Base-by-base conservation (phyloP, 2,888 invertebrate species). In the Agriotes lineatus region DNA sequence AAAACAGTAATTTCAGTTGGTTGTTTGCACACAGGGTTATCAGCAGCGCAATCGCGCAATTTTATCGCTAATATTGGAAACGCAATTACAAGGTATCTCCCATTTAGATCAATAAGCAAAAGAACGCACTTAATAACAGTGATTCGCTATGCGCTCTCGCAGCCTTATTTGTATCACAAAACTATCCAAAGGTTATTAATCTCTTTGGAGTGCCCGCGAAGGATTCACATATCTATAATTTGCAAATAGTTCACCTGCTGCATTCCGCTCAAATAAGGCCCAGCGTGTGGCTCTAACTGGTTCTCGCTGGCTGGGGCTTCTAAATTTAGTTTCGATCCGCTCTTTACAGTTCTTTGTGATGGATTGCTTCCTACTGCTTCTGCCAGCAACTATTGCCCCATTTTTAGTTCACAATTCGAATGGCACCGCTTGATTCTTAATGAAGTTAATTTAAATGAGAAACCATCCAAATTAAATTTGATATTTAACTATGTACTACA, bases 181-280 rank as follows among this genome's bases (percentile, higher is more conserved):
- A 33, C 9, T 33, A 33, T 52, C 33, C 10, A 37, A 61, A 61
- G 61, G 61, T 61, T 52, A 52, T 61, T 61, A 48, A 61, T 61
- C 61, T 52, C 59, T 60, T 20, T 58, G 42, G 25, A 42, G 12
- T 35, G 18, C 25, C 16, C 30, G 45, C 20, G 45, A 30, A 48
- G 59, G 45, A 30, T 60, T 60, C 59, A 60, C 59, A 60, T 60
- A 60, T 61, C 50, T 61, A 37, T 48, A 61, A 61, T 61, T 61
- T 61, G 61, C 61, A 61, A 52, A 61, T 61, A 61, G 61, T 61
- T 50, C 61, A 61, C 61, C 52, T 52, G 61, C 61, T 45, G 35
- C 61, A 61, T 61, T 61, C 61, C 50, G 37, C 22, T 50, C 33
- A 45, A 60, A 61, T 52, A 50, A 61, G 50, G 48, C 61, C 14